Conservation (phyloP, 1,140 invertebrate genomes). For the Drosophila mauritiana region DNA sequence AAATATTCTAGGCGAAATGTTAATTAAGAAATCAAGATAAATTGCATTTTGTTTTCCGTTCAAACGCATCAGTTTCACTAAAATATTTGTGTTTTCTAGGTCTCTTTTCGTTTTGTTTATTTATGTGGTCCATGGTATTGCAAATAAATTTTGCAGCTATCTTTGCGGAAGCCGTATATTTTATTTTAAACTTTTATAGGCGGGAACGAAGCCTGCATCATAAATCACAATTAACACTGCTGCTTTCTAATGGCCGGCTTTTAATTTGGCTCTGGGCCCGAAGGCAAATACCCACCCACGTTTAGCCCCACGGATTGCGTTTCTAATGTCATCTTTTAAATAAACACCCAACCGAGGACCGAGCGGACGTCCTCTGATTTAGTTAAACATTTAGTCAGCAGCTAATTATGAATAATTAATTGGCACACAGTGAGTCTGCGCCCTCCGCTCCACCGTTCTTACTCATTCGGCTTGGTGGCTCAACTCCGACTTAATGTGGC, state of each 20-base stretch:
- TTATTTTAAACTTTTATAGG: slow-evolving; percentile 17
- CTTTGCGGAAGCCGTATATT: background rate
- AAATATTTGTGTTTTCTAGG: too few species aligned
- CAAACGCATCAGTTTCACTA: background rate
- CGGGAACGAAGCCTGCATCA: slow-evolving; percentile 22
- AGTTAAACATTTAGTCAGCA: slow-evolving; percentile 70
- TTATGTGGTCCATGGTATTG: background rate
- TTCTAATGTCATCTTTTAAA: slow-evolving; percentile 53
- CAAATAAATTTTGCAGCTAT: background rate
- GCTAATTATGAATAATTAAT: slow-evolving; percentile 79
- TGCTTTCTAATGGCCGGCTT: slow-evolving; percentile 52
- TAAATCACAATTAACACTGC: slow-evolving; percentile 65
- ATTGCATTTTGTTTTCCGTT: background rate
- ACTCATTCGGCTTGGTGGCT: slow-evolving; percentile 7
- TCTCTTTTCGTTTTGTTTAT: too few species aligned
- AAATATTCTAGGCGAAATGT: too few species aligned
- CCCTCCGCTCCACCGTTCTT: background rate
- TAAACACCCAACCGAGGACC: slow-evolving; percentile 23
- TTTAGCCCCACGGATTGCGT: slow-evolving; percentile 28
- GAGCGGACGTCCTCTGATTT: slow-evolving; percentile 56
- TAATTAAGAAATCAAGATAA: background rate
- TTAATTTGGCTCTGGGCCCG: slow-evolving; percentile 46
- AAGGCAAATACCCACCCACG: slow-evolving; percentile 35
- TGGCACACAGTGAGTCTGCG: slow-evolving; percentile 32
- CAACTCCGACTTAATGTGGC: slow-evolving; percentile 39